Evolutionary conservation across 2,888 invertebrate species (phyloP), one percentile per base, ranked within the genome.

Genomic region (Lamellibrachia columna): DNA sequence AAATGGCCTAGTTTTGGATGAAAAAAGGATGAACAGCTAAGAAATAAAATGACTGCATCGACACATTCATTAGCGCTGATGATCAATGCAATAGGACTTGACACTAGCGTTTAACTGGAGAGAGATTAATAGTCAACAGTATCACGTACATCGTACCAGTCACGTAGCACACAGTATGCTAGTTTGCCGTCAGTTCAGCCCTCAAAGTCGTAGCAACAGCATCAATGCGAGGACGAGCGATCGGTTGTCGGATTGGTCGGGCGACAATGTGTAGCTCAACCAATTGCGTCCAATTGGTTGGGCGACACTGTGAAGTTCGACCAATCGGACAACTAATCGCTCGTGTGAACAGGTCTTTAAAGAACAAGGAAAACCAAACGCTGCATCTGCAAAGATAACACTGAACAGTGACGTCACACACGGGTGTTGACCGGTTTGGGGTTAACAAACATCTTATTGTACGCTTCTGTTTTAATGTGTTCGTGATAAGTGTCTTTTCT

Each of bases 191-290:
- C 75, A 6, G 75, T 75, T 75, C 75, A 75, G 15, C 75, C n/a
- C 75, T 75, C 75, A 22, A 75, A 22, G 75, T 75, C 75, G 75
- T 75, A 75, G 75, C 75, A 75, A 75, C 75, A 75, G 75, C 75
- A 75, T 11, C 75, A 75, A 40, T 40, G 40, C 40, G 40, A 40
- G 40, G 40, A 40, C 40, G 40, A 40, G 40, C 40, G 40, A 40
- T 40, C 40, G 40, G 40, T 40, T 40, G 40, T 40, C 40, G 40
- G 40, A 40, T 40, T 40, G 40, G 40, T 40, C 40, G 40, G 40
- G 40, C 40, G 0, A 40, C 40, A 40, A 40, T 40, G 40, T 40
- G 40, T 40, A 40, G 40, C 40, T 40, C 40, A 40, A 40, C 40
- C 40, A 40, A 40, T 40, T 40, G 40, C 40, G 0, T 40, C 40